These are phyloP conservation scores for Zoanthus sociatus DNA, from an alignment of 92 coral and sea anemone genomes.

Conservation along the genomic window DNA sequence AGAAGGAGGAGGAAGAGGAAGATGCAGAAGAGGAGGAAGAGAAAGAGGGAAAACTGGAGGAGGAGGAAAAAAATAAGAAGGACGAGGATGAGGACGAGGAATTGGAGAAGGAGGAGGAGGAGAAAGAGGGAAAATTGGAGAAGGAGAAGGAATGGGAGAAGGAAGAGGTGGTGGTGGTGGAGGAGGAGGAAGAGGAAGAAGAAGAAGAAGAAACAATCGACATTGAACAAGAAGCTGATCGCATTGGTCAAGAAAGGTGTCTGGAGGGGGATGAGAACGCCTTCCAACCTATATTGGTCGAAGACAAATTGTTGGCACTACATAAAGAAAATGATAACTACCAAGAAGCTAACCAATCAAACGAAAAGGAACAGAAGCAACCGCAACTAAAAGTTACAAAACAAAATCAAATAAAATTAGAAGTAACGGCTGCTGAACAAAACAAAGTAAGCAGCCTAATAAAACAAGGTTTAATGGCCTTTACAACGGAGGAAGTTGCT, in stretches of 20 bases:
- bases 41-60: not conserved
- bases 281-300: constrained; percentile 38
- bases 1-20: constrained; percentile 57
- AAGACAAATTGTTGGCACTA: not conserved
- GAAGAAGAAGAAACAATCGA: constrained; percentile 40
- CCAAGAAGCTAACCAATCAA: constrained; percentile 17
- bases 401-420: not conserved
- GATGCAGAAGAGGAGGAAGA: constrained; percentile 53
- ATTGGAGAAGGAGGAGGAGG: too few species aligned
- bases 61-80: too few species aligned
- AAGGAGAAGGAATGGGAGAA: too few species aligned
- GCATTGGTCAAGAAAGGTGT: constrained; percentile 50
- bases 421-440: constrained; percentile 2
- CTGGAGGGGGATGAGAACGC: constrained; percentile 60
- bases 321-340: not conserved
- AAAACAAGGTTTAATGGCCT: constrained; percentile 12
- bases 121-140: too few species aligned
- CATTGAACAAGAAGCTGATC: constrained; percentile 58
- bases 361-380: not conserved
- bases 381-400: not conserved
- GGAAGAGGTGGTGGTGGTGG: too few species aligned
- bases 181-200: too few species aligned
- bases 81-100: too few species aligned
- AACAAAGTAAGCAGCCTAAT: constrained; percentile 5
- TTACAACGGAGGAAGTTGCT: constrained; percentile 15